Base-by-base conservation (phyloP, 2,113 vertebrate genomes). In the Callaeas wilsoni region DNA sequence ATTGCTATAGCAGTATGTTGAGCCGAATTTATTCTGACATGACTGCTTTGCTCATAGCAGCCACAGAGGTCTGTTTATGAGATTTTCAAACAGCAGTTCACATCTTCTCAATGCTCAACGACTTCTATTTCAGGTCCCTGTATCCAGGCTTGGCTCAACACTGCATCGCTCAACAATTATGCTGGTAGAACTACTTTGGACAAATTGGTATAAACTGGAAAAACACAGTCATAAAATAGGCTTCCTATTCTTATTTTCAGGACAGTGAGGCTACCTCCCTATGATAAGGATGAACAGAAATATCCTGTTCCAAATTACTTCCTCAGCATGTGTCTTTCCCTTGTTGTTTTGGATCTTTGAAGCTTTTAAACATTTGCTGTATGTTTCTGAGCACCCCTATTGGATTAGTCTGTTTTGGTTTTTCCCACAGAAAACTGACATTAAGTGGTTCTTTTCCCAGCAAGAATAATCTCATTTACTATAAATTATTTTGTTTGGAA, bases 391-490 rank as follows among this genome's bases (percentile, higher is more conserved):
- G 76, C 50, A 90, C 85, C 81, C 90, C 91, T 93, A 41, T 41
- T 93, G 76, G 74, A 71, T 92, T 79, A 33, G 42, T 83, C 57
- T 60, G 57, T 71, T 96, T 96, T 96, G 63, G 13, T 97, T 96
- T 97, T 96, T 92, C 95, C 96, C 75, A 83, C 92, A 94, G 91
- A 97, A 97, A 97, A 96, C 78, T 90, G 93, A 82, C 93, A 92
- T 96, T 97, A 98, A 97, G 96, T 89, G 85, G 87, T 95, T 93
- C 94, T 96, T 97, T 98, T 98, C 98, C 98, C 95, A 97, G 98
- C 94, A 98, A 96, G 94, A 97, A 98, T 96, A 97, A 97, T 97
- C 96, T 96, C 83, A 96, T 97, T 98, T 98, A 96, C 95, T 95
- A 97, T 97, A 98, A 97, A 97, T 97, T 97, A 97, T 97, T 98